Conservation (phyloP, 2,797 vertebrate genomes). For the Artibeus jamaicensis region DNA sequence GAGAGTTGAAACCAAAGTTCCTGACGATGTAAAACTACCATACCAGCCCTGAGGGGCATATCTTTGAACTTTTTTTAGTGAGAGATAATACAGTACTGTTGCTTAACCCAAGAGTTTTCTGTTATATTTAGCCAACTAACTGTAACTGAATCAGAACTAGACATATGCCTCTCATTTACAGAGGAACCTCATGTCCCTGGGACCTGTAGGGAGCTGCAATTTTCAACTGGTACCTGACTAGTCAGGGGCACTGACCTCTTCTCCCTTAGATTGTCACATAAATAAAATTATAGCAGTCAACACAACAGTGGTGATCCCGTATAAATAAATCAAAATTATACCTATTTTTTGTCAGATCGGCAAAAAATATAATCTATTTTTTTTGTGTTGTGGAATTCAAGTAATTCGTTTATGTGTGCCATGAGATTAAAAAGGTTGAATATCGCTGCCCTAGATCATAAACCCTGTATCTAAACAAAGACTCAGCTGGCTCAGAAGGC, state of each 20-base stretch:
- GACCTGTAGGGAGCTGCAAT: neutral
- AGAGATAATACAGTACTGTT: neutral
- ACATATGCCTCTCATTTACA: neutral
- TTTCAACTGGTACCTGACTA: neutral
- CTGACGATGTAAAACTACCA: neutral
- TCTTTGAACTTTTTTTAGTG: neutral
- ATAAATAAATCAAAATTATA: neutral
- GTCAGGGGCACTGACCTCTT: neutral
- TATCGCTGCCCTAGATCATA: neutral
- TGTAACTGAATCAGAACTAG: neutral
- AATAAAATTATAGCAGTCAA: neutral
- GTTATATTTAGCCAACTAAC: neutral
- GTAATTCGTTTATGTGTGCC: neutral
- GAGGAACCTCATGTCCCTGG: neutral
- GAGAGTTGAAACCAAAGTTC: neutral
- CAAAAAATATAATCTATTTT: neutral
- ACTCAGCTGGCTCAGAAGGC: neutral
- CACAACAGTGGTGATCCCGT: neutral
- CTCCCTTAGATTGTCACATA: neutral
- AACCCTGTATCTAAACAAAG: neutral
- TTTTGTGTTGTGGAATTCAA: neutral
- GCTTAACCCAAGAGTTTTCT: neutral
- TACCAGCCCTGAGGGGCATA: neutral
- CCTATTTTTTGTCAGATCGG: neutral
- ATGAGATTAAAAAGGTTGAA: neutral